phyloP scores from a whole-genome alignment of 2,888 invertebrate genomes.

The Eupeodes luniger region DNA sequence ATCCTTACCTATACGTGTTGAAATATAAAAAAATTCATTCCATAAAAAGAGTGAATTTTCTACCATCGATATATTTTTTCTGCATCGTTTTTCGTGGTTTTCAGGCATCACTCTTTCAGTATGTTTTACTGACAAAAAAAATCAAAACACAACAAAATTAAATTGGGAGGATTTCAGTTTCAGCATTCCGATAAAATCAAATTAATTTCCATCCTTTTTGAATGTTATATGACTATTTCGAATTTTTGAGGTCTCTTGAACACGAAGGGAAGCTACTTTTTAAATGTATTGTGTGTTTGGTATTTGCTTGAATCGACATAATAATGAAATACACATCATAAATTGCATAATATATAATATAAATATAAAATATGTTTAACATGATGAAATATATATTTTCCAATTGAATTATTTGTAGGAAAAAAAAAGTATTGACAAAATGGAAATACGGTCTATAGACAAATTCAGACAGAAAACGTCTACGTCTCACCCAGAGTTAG shows the following conservation, averaged over 20 bases:
- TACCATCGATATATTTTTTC: constrained; percentile 17
- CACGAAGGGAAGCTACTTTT: background rate
- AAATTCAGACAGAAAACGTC: no score
- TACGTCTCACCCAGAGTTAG: no score
- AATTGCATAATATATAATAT: no score
- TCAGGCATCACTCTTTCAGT: background rate
- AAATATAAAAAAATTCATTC: background rate
- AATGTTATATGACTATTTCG: background rate
- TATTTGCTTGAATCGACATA: background rate
- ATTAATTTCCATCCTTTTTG: background rate
- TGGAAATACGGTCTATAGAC: no score
- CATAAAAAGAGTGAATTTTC: background rate
- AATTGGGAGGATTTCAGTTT: constrained; percentile 12
- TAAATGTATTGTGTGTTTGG: background rate
- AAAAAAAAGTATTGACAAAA: no score
- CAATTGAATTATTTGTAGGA: no score
- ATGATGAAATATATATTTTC: no score
- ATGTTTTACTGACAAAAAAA: background rate
- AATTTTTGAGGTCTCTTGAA: constrained; percentile 1
- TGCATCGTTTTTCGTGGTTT: constrained; percentile 11
- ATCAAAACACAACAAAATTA: constrained; percentile 1
- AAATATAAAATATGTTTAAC: no score
- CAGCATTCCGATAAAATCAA: constrained; percentile 6
- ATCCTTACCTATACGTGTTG: background rate
- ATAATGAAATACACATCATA: background rate